Evolutionary conservation across 2,113 vertebrate species (phyloP).

Genomic region (Otocyon megalotis): DNA sequence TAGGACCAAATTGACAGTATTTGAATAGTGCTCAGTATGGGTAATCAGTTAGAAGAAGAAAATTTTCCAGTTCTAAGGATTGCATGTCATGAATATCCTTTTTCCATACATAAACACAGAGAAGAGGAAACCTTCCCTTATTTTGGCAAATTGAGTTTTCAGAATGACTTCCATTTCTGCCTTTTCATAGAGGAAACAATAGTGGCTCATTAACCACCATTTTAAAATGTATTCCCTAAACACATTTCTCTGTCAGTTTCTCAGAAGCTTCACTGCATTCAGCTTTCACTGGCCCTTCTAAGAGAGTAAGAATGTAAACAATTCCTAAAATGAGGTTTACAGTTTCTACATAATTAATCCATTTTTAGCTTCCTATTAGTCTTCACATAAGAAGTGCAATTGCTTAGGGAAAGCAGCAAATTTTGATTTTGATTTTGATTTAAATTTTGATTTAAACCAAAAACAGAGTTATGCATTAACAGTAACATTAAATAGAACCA

Average conservation of each 20-base stretch:
- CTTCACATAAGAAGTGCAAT: neutral
- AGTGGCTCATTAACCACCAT: conserved; percentile 61
- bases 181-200: neutral
- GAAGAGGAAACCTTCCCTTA: neutral
- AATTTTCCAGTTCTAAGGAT: neutral
- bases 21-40: neutral
- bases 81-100: neutral
- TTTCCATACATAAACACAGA: neutral
- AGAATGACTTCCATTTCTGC: conserved; percentile 36
- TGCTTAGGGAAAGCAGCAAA: neutral
- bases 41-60: neutral
- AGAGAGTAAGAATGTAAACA: neutral
- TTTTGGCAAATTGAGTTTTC: conserved; percentile 50
- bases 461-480: neutral
- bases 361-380: conserved; percentile 43
- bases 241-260: conserved; percentile 50
- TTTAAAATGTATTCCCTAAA: conserved; percentile 59
- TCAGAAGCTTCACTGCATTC: neutral
- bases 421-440: too few relatives aligned
- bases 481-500: neutral
- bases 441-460: neutral
- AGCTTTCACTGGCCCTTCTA: conserved; percentile 25
- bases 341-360: neutral
- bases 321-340: neutral
- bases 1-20: neutral